These are phyloP conservation scores for Corythornis vintsioides DNA, from an alignment of 2,113 vertebrate species.

Conservation along the genomic window DNA sequence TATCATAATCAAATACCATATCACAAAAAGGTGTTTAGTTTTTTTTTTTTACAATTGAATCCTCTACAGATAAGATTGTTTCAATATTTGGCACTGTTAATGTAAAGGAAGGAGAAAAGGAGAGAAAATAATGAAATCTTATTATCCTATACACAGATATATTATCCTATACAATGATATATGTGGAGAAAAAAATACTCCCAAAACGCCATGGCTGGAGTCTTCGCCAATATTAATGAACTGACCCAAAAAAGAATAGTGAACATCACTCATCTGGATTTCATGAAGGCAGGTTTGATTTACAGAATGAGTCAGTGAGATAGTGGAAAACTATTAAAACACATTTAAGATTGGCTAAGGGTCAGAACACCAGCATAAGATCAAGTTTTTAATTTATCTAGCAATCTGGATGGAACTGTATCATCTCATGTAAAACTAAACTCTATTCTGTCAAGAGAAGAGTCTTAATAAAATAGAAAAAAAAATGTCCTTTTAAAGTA, in stretches of 20 bases:
- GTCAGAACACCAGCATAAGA: constrained; percentile 34
- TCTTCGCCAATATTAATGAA: not conserved
- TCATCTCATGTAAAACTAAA: not conserved
- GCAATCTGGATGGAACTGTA: constrained; percentile 20
- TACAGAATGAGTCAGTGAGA: constrained; percentile 34
- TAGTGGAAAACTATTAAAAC: constrained; percentile 34
- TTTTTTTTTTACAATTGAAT: not conserved
- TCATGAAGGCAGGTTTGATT: constrained; percentile 37
- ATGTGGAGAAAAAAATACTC: not conserved
- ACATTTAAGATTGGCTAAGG: constrained; percentile 7
- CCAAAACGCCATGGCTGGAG: not conserved
- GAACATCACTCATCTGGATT: constrained; percentile 18
- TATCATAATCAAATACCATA: not conserved
- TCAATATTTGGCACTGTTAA: not conserved
- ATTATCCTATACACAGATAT: not conserved
- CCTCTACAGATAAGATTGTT: not conserved
- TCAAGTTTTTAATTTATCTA: constrained; percentile 39
- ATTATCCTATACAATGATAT: not conserved
- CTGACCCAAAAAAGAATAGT: not conserved
- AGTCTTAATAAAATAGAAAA: not conserved
- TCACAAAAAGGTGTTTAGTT: not conserved
- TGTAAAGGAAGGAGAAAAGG: not conserved
- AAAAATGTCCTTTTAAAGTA: not conserved
- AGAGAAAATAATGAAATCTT: not conserved
- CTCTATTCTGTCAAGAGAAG: not conserved